phyloP scores from a whole-genome alignment of 2,888 invertebrate genomes.

The Apotomis betuletana region DNA sequence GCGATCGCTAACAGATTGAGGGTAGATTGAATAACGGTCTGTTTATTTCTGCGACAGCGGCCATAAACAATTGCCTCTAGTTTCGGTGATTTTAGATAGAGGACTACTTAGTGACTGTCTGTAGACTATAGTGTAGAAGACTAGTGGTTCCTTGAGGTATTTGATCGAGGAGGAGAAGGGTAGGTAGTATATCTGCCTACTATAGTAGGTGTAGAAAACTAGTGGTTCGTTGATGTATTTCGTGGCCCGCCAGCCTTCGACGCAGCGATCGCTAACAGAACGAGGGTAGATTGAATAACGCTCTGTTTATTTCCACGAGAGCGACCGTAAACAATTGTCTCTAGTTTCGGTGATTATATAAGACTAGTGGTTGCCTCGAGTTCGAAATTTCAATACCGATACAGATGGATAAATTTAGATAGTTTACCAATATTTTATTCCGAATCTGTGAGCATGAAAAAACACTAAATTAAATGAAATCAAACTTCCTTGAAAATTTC shows the following conservation, averaged over 20 bases:
- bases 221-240: conserved; percentile 14
- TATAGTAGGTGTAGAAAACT: not conserved
- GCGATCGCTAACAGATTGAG: conserved; percentile 74
- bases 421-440: no score
- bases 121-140: no score
- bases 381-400: no score
- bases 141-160: not conserved
- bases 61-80: conserved; percentile 59
- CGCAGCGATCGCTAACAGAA: conserved; percentile 73
- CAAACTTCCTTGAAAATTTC: no score
- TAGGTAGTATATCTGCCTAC: conserved; percentile 67
- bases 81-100: conserved; percentile 45
- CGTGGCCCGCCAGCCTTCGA: conserved; percentile 60
- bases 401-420: no score
- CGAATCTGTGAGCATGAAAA: no score
- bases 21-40: conserved; percentile 79
- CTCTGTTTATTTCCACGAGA: conserved; percentile 74
- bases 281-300: conserved; percentile 79
- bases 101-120: not conserved
- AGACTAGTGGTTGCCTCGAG: not conserved
- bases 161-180: conserved; percentile 61
- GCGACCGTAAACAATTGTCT: conserved; percentile 59
- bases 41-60: conserved; percentile 70
- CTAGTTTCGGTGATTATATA: conserved; percentile 45
- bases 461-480: no score